Evolutionary conservation across 1,140 invertebrate species (phyloP).

Genomic region (Amyelois transitella): DNA sequence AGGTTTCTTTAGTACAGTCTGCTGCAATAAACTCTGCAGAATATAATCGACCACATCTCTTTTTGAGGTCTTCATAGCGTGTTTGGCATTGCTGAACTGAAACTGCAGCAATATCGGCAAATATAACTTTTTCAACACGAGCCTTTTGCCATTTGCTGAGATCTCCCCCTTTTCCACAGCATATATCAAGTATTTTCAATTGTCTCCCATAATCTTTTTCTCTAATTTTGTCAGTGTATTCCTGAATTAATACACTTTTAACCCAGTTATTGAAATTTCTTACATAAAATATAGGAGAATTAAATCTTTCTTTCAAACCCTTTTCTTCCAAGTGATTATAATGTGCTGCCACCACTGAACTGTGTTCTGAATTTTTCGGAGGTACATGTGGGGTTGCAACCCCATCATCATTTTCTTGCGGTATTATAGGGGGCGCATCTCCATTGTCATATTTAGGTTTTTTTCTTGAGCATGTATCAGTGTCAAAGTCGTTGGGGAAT

Average conservation of each 20-base stretch:
- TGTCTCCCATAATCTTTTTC: constrained; percentile 75
- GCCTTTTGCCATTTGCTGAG: constrained; percentile 95
- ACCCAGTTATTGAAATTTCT: constrained; percentile 99
- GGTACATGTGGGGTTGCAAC: background rate
- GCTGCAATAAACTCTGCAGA: constrained; percentile 93
- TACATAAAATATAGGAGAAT: constrained; percentile 94
- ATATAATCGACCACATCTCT: constrained; percentile 75
- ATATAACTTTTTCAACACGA: constrained; percentile 89
- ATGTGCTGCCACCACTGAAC: constrained; percentile 84
- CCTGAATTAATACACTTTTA: constrained; percentile 93
- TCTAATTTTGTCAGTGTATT: constrained; percentile 80
- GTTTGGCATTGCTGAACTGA: constrained; percentile 91
- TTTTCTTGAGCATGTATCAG: background rate
- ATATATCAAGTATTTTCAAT: constrained; percentile 82
- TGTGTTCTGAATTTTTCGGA: constrained; percentile 46
- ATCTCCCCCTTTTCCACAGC: constrained; percentile 97
- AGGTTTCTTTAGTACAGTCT: constrained; percentile 90
- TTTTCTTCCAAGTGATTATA: constrained; percentile 91
- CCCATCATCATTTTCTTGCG: constrained; percentile 7
- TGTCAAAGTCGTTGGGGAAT: background rate
- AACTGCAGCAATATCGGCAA: constrained; percentile 94
- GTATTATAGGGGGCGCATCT: background rate
- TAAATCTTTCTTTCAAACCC: constrained; percentile 83
- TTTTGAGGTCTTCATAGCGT: constrained; percentile 79
- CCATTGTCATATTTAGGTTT: constrained; percentile 7